Evolutionary conservation across 2,888 invertebrate species (phyloP).

Genomic region (Halocaridina rubra): DNA sequence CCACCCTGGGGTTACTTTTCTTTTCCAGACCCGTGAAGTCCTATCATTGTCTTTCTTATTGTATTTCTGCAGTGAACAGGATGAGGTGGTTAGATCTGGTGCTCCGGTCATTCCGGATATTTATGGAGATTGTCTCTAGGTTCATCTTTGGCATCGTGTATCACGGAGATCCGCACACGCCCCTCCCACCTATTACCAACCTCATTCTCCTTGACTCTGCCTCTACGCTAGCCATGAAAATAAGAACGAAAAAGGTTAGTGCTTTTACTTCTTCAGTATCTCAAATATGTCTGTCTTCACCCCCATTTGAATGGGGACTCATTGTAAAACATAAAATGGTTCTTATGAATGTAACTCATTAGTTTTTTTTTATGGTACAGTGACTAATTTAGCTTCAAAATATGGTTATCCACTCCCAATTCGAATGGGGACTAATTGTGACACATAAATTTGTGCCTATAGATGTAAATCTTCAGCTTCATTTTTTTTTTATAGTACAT

Average conservation of each 20-base stretch:
- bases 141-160: slow-evolving; percentile 51
- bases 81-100: slow-evolving; percentile 47
- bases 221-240: slow-evolving; percentile 67
- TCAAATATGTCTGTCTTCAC: too few species aligned
- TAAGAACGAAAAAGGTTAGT: slow-evolving; percentile 67
- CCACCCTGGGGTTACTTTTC: too few species aligned
- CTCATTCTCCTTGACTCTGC: slow-evolving; percentile 67
- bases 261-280: too few species aligned
- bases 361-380: neutral
- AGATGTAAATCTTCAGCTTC: neutral
- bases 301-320: too few species aligned
- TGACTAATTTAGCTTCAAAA: neutral
- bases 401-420: neutral
- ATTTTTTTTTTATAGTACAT: too few species aligned
- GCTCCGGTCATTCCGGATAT: slow-evolving; percentile 27
- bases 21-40: too few species aligned
- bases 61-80: slow-evolving; percentile 29
- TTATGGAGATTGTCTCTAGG: slow-evolving; percentile 42
- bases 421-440: neutral
- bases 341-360: neutral
- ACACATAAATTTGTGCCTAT: neutral
- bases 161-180: slow-evolving; percentile 12
- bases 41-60: too few species aligned
- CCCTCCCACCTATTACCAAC: slow-evolving; percentile 66
- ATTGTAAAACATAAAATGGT: too few species aligned